Conservation (phyloP, 2,113 vertebrate genomes). For the Tinamus guttatus region DNA sequence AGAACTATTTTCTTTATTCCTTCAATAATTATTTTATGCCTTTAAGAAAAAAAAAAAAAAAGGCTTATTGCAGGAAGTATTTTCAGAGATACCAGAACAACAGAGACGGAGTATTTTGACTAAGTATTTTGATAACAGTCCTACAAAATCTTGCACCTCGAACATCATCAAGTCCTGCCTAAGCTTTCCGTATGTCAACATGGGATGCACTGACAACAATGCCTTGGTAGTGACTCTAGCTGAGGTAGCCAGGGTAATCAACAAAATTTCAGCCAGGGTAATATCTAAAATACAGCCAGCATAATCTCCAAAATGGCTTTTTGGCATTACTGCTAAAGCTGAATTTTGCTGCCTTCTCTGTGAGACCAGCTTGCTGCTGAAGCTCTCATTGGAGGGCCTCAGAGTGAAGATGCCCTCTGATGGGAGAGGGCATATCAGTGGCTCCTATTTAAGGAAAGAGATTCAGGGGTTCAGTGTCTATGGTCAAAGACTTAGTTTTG, state of each 20-base stretch:
- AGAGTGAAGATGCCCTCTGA: background rate
- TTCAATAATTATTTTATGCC: background rate
- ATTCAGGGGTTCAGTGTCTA: background rate
- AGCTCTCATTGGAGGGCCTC: background rate
- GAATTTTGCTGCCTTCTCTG: background rate
- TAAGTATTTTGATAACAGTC: background rate
- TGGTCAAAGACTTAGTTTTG: background rate
- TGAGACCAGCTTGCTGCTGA: background rate
- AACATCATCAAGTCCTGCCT: background rate
- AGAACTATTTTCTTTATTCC: background rate
- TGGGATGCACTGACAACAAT: background rate
- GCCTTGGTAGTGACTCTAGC: background rate
- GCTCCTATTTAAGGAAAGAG: background rate
- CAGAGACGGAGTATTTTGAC: background rate
- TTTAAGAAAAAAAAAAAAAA: conserved; percentile 7
- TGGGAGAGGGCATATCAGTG: background rate
- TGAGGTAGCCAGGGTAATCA: background rate
- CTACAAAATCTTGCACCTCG: background rate
- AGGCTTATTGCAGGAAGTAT: background rate
- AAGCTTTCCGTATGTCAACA: background rate
- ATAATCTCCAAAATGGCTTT: background rate
- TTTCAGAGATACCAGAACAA: background rate
- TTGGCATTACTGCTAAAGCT: background rate
- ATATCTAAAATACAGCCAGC: background rate
- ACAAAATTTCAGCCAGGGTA: background rate